Percentiles rank a stretch among this genome's conserved stretches.
These are phyloP conservation scores for Phylloscopus trochiloides DNA, from an alignment of 2,113 vertebrate species.

Conservation along the genomic window DNA sequence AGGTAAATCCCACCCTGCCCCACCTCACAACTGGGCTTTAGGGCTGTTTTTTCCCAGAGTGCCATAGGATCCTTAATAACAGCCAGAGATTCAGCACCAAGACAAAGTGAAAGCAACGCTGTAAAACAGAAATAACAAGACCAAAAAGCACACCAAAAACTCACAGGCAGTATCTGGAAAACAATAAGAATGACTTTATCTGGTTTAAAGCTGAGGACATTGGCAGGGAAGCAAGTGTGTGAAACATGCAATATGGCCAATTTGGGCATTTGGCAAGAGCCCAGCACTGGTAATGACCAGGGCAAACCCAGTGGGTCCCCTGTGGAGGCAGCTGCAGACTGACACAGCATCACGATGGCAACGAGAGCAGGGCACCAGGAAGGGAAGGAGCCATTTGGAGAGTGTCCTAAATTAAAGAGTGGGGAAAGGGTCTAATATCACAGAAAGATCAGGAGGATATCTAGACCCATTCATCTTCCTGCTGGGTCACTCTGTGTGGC, in stretches of 20 bases:
- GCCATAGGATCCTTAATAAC: neutral
- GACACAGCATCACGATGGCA: neutral
- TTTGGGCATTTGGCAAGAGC: neutral
- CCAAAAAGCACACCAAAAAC: neutral
- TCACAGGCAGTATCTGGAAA: neutral
- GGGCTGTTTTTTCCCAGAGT: neutral
- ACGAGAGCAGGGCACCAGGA: neutral
- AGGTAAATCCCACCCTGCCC: neutral
- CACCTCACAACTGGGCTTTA: neutral
- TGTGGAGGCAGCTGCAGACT: neutral
- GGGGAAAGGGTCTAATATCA: neutral
- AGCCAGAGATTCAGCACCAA: neutral
- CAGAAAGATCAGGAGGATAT: neutral
- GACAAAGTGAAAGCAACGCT: rapidly evolving
- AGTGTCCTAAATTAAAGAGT: neutral
- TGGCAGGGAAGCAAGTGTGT: neutral
- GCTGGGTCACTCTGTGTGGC: conserved; percentile 20
- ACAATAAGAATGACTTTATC: neutral
- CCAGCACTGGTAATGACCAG: neutral
- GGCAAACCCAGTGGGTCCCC: neutral
- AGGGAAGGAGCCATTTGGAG: conserved; percentile 11
- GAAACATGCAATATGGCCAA: neutral
- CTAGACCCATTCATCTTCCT: conserved; percentile 52
- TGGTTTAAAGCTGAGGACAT: neutral
- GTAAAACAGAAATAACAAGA: rapidly evolving